These are phyloP conservation scores for Rhinogobius similis DNA, from an alignment of 2,113 vertebrate genomes.

Conservation along the genomic window DNA sequence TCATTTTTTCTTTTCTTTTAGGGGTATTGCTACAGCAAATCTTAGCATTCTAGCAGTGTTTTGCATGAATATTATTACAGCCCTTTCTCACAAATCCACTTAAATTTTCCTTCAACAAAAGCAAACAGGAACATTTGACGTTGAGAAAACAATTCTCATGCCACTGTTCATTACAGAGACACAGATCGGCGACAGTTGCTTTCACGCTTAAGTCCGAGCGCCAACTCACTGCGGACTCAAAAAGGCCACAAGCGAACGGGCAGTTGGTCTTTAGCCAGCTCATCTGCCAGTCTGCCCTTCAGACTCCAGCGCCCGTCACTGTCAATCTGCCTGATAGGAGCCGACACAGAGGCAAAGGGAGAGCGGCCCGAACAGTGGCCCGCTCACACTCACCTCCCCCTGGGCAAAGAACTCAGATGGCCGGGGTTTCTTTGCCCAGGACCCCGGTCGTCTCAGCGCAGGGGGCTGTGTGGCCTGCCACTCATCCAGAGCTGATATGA, in stretches of 20 bases:
- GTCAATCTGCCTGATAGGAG: constrained; percentile 63
- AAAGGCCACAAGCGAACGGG: constrained; percentile 67
- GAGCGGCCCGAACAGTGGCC: constrained; percentile 55
- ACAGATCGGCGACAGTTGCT: constrained; percentile 18
- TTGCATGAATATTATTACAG: not conserved
- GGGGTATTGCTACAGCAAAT: not conserved
- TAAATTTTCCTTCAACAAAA: constrained; percentile 19
- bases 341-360: constrained; percentile 44
- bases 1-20: not conserved
- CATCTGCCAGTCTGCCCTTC: constrained; percentile 64
- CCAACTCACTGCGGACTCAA: constrained; percentile 51
- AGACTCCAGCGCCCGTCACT: constrained; percentile 61
- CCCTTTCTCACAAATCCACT: not conserved
- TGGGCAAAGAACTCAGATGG: constrained; percentile 70
- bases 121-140: constrained; percentile 2
- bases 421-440: constrained; percentile 54
- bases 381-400: constrained; percentile 65
- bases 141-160: constrained; percentile 3
- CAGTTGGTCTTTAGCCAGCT: constrained; percentile 72
- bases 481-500: constrained; percentile 69
- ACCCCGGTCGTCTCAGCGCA: constrained; percentile 45
- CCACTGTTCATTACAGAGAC: constrained; percentile 15
- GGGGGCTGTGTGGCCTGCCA: constrained; percentile 57
- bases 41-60: not conserved
- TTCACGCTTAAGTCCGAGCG: constrained; percentile 35